Conservation (phyloP, 2,888 invertebrate genomes). For the Tipula vernalis region DNA sequence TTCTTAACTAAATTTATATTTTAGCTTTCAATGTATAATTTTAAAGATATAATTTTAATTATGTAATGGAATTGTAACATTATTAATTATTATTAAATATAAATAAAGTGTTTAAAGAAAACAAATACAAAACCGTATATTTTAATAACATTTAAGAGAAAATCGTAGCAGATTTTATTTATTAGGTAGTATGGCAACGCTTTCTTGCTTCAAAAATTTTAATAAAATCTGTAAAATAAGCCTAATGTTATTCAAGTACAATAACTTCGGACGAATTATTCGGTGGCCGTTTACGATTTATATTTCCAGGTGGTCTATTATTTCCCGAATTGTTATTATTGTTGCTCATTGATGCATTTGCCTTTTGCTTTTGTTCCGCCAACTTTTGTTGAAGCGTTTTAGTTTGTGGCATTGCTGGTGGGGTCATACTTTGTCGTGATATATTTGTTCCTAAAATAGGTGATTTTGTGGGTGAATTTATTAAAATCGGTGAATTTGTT, state of each 20-base stretch:
- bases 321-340: neutral
- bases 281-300: neutral
- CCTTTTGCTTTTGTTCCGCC: constrained; percentile 47
- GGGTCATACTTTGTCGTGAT: constrained; percentile 14
- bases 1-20: neutral
- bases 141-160: neutral
- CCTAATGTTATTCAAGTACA: constrained; percentile 8
- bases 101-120: neutral
- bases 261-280: neutral
- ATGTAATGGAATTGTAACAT: neutral
- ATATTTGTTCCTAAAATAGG: neutral
- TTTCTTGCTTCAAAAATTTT: neutral
- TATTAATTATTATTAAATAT: neutral
- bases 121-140: neutral
- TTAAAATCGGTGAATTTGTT: constrained; percentile 13
- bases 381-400: constrained; percentile 57
- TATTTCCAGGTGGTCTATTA: neutral
- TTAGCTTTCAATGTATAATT: neutral
- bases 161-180: neutral
- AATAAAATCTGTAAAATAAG: neutral
- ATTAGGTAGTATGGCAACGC: no score
- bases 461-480: constrained; percentile 8
- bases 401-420: constrained; percentile 15
- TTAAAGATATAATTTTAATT: neutral
- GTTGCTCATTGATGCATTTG: constrained; percentile 17